Conservation (phyloP, 2,888 invertebrate species). For the Acholoe squamosa region DNA sequence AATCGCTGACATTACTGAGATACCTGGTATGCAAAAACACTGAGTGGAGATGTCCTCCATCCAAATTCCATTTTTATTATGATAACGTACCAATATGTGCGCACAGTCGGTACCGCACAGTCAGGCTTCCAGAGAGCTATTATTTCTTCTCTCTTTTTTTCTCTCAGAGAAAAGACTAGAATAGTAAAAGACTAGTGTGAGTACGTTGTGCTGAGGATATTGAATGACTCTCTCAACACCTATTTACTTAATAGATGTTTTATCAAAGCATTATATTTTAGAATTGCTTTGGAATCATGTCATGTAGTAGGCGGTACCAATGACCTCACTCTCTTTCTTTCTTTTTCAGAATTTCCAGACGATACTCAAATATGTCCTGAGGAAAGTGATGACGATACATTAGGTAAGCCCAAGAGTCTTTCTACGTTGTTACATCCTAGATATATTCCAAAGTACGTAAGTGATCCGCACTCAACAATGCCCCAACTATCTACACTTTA, state of each 20-base stretch:
- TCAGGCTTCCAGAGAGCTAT: too few relatives aligned
- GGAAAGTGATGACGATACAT: slow-evolving; percentile 58
- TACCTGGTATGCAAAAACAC: too few relatives aligned
- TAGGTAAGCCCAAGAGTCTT: slow-evolving; percentile 19
- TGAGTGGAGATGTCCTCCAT: too few relatives aligned
- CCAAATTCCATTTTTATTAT: too few relatives aligned
- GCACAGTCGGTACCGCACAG: too few relatives aligned
- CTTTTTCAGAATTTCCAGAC: slow-evolving; percentile 54
- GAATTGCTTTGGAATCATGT: neutral
- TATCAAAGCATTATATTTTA: neutral
- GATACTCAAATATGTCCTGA: slow-evolving; percentile 61
- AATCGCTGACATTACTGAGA: too few relatives aligned
- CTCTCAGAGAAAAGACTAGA: neutral
- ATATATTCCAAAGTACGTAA: neutral
- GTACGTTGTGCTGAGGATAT: neutral
- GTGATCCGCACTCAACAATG: too few relatives aligned
- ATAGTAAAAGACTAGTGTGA: neutral
- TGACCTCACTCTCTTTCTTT: slow-evolving; percentile 1
- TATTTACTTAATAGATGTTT: slow-evolving; percentile 22
- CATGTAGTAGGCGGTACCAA: neutral
- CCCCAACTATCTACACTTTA: neutral
- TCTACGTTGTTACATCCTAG: neutral
- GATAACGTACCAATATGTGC: too few relatives aligned
- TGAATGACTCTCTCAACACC: neutral
- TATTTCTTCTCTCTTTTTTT: too few relatives aligned